These are phyloP conservation scores for Felis chaus DNA, from an alignment of 2,113 vertebrate species.

Conservation along the genomic window DNA sequence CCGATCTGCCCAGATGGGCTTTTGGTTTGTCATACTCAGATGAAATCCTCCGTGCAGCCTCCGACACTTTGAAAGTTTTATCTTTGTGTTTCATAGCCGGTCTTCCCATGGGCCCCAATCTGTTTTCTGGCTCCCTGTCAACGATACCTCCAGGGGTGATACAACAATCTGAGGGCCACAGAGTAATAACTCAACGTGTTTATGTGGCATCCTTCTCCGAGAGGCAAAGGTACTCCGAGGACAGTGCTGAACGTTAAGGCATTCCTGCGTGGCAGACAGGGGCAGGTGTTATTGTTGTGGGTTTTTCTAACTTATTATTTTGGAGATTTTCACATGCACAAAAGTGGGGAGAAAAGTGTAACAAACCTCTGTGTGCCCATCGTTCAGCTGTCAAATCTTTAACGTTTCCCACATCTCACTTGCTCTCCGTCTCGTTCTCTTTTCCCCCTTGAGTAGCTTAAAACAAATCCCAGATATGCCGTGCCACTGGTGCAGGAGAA, in stretches of 20 bases:
- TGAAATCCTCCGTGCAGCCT: accelerated
- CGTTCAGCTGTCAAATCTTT: neutral
- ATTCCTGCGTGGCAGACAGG: accelerated
- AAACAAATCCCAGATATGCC: neutral
- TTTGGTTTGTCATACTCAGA: neutral
- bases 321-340: neutral
- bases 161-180: neutral
- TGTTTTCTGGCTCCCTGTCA: constrained; percentile 21
- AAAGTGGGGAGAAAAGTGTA: neutral
- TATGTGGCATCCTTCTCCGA: neutral
- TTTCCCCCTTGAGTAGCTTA: neutral
- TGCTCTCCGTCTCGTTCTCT: neutral
- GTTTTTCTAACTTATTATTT: neutral
- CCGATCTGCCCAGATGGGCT: neutral
- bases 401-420: neutral
- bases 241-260: accelerated
- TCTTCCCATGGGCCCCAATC: neutral
- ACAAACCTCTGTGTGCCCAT: neutral
- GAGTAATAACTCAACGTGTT: neutral
- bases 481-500: neutral
- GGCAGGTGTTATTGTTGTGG: neutral
- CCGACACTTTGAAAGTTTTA: neutral
- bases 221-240: neutral
- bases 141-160: neutral
- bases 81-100: neutral